phyloP scores from a whole-genome alignment of 2,797 vertebrate genomes.

The Esox masquinongy region DNA sequence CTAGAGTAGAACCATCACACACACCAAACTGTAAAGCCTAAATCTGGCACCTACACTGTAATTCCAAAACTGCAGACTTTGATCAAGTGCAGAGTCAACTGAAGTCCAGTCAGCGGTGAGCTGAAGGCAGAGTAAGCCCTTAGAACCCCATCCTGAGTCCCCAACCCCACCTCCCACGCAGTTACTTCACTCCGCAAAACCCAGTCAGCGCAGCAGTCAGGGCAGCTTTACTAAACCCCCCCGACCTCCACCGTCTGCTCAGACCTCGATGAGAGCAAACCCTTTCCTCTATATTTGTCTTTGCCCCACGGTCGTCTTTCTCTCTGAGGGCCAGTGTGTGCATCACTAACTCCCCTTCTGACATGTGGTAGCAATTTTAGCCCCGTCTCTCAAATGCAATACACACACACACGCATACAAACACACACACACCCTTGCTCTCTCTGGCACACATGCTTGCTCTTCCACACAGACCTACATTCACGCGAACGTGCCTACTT shows the following conservation, averaged over 20 bases:
- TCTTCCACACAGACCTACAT: neutral
- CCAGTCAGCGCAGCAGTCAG: neutral
- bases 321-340: conserved; percentile 38
- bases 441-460: neutral
- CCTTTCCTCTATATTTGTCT: neutral
- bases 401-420: conserved; percentile 10
- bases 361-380: conserved; percentile 66
- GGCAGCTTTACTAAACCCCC: neutral
- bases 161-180: neutral
- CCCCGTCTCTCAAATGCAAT: conserved; percentile 27
- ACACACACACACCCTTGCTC: conserved; percentile 20
- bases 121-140: neutral
- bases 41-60: conserved; percentile 17
- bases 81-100: neutral
- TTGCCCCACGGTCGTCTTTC: neutral
- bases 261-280: neutral
- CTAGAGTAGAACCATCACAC: conserved; percentile 32
- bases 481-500: neutral
- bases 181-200: neutral
- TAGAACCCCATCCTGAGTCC: neutral
- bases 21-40: conserved; percentile 10
- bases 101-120: neutral
- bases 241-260: neutral
- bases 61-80: conserved; percentile 13
- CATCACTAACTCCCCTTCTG: conserved; percentile 40